Conservation (phyloP, 2,113 vertebrate genomes). For the Herpailurus yagouaroundi region DNA sequence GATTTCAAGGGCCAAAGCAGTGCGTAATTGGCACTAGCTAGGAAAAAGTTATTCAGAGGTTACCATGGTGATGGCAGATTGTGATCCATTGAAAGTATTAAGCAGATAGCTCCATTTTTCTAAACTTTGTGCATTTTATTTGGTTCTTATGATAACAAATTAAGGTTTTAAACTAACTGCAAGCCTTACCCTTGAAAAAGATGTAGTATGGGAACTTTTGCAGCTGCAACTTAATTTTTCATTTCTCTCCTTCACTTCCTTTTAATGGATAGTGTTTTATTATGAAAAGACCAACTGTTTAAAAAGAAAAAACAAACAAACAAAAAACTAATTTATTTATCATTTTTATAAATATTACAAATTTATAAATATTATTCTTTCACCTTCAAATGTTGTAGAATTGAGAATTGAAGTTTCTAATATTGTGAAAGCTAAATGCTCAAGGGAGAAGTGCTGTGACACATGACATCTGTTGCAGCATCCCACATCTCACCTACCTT, state of each 20-base stretch:
- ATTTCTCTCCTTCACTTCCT: constrained; percentile 4
- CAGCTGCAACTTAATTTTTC: constrained; percentile 8
- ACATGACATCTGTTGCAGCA: neutral
- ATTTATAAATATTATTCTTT: constrained; percentile 31
- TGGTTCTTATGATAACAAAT: constrained; percentile 75
- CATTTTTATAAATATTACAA: constrained; percentile 7
- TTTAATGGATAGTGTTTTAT: constrained; percentile 20
- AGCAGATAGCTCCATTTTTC: constrained; percentile 73
- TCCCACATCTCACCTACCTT: neutral
- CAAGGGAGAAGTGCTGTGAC: neutral
- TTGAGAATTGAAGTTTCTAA: constrained; percentile 5
- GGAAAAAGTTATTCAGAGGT: constrained; percentile 79
- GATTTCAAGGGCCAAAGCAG: constrained; percentile 72
- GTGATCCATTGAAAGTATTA: constrained; percentile 80
- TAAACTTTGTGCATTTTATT: constrained; percentile 71
- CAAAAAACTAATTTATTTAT: neutral
- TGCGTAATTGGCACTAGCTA: constrained; percentile 77
- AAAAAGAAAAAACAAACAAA: constrained; percentile 6
- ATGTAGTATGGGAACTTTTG: constrained; percentile 63
- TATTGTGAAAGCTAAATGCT: neutral
- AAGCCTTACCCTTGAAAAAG: constrained; percentile 71
- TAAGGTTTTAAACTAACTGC: constrained; percentile 44
- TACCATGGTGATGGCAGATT: constrained; percentile 79
- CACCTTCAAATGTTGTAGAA: neutral
- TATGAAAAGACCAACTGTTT: constrained; percentile 2